Evolutionary conservation across 1,140 invertebrate genomes (phyloP).

Genomic region (Danaus plexippus): DNA sequence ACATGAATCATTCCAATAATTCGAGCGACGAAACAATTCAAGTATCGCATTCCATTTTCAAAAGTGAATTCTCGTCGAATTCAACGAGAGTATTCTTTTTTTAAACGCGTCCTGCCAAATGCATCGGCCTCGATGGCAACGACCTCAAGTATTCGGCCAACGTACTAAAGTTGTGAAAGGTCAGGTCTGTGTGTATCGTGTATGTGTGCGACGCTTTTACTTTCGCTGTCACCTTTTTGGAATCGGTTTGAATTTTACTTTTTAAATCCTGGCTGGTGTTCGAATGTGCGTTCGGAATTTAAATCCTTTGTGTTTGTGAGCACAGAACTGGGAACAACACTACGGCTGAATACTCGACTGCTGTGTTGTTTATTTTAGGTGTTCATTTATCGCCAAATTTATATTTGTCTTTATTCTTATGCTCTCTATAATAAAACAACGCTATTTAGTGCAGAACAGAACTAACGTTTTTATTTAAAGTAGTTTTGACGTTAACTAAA

Average conservation of each 20-base stretch:
- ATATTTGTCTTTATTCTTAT: too few species aligned
- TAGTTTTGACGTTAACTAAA: too few species aligned
- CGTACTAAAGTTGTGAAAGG: conserved; percentile 59
- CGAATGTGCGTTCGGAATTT: too few species aligned
- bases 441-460: too few species aligned
- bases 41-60: conserved; percentile 25
- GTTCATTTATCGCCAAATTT: too few species aligned
- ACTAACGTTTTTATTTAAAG: too few species aligned
- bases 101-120: conserved; percentile 55
- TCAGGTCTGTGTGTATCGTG: conserved; percentile 45
- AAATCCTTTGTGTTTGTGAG: too few species aligned
- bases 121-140: conserved; percentile 44
- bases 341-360: too few species aligned
- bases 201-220: conserved; percentile 58
- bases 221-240: conserved; percentile 45
- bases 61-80: conserved; percentile 28
- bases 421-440: too few species aligned
- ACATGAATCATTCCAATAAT: too few species aligned
- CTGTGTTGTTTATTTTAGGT: too few species aligned
- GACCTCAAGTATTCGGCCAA: conserved; percentile 54
- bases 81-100: conserved; percentile 54
- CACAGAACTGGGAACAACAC: too few species aligned
- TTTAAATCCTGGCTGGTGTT: conserved; percentile 14
- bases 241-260: conserved; percentile 29
- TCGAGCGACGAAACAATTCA: conserved; percentile 3